Percentiles rank a stretch among this genome's conserved stretches.
Conservation (phyloP, 2,797 vertebrate genomes). For the Phoxinus dragarum region DNA sequence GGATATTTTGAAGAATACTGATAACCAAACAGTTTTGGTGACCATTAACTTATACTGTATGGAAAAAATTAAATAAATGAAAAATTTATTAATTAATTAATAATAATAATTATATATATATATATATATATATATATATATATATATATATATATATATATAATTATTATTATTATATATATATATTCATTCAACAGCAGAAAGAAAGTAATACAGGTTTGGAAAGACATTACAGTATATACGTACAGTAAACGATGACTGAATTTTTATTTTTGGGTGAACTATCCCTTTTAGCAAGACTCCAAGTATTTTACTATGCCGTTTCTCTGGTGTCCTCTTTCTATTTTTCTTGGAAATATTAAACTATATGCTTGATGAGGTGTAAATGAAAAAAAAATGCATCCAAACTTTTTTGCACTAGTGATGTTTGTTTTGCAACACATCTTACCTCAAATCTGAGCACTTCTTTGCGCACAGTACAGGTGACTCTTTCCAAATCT, state of each 20-base stretch:
- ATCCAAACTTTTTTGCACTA: background rate
- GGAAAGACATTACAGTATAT: background rate
- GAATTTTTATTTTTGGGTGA: background rate
- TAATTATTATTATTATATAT: no score
- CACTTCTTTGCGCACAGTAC: slow-evolving; percentile 91
- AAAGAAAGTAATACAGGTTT: background rate
- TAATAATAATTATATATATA: no score
- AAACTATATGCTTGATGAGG: background rate
- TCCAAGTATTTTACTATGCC: background rate
- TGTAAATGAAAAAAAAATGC: background rate
- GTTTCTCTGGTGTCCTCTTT: background rate
- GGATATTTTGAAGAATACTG: no score
- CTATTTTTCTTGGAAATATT: background rate
- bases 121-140: no score
- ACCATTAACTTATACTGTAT: no score
- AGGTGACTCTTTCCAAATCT: slow-evolving; percentile 91
- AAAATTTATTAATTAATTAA: no score
- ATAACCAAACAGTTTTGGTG: no score
- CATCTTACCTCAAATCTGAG: slow-evolving; percentile 89
- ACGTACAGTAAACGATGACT: background rate
- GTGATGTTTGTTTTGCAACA: background rate
- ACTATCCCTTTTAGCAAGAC: background rate
- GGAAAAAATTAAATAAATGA: no score
- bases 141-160: no score
- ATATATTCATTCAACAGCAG: background rate